Evolutionary conservation across 2,888 invertebrate species (phyloP).

Genomic region (Dione vanillae): DNA sequence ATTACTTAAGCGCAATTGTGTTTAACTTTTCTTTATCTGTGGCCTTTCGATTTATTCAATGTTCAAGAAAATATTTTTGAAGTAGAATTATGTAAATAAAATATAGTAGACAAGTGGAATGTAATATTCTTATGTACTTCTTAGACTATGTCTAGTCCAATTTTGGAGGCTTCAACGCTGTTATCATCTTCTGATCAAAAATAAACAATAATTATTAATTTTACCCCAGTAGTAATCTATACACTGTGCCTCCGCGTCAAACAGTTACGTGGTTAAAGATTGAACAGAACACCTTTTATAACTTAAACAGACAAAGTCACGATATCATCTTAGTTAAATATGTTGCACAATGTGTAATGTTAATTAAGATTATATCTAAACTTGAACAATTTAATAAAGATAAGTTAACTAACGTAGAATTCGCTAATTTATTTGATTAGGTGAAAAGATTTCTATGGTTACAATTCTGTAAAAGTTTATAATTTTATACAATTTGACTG

Average conservation of each 20-base stretch:
- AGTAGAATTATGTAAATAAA: background rate
- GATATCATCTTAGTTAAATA: too few species aligned
- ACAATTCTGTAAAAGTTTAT: background rate
- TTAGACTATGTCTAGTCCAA: too few species aligned
- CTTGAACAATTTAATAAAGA: background rate
- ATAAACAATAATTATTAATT: too few species aligned
- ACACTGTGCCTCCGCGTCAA: too few species aligned
- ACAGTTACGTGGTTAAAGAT: too few species aligned
- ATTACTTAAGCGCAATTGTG: slow-evolving; percentile 11
- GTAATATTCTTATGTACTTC: too few species aligned
- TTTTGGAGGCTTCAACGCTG: too few species aligned
- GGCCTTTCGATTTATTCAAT: slow-evolving; percentile 1
- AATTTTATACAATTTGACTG: slow-evolving; percentile 5
- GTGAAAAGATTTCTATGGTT: background rate
- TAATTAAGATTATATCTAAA: background rate
- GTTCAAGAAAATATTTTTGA: slow-evolving; percentile 6
- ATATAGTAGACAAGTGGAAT: background rate
- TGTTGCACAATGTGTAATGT: background rate
- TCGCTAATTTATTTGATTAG: slow-evolving; percentile 12
- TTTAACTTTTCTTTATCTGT: slow-evolving; percentile 9
- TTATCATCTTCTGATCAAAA: too few species aligned
- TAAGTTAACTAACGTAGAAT: background rate
- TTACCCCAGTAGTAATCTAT: too few species aligned
- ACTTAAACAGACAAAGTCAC: background rate
- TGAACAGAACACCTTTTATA: too few species aligned